Evolutionary conservation across 2,888 invertebrate genomes (phyloP).

Genomic region (Tetragonisca angustula): DNA sequence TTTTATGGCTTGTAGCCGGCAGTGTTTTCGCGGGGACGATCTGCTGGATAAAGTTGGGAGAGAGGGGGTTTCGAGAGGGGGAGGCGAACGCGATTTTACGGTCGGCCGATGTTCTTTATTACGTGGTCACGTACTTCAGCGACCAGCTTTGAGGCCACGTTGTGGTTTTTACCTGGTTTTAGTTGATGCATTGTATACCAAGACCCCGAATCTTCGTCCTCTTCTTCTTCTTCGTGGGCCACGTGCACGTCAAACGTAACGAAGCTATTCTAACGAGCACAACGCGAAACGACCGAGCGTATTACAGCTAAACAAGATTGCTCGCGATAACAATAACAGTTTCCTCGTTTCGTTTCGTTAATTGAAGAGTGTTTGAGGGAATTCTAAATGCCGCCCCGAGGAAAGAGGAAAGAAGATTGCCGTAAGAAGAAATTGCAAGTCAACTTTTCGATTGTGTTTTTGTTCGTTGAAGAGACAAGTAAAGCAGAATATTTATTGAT

Average conservation of each 20-base stretch:
- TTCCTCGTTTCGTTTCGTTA: no score
- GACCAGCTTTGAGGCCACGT: constrained; percentile 55
- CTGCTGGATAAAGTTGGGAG: constrained; percentile 49
- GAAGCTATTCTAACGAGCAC: background rate
- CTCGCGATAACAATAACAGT: no score
- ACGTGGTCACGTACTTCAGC: constrained; percentile 64
- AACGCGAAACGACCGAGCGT: background rate
- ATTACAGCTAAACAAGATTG: background rate
- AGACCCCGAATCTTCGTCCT: background rate
- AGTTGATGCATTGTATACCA: constrained; percentile 40
- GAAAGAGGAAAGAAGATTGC: no score
- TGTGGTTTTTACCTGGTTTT: constrained; percentile 46
- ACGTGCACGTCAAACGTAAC: background rate
- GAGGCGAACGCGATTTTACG: constrained; percentile 58
- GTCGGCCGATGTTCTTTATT: constrained; percentile 65
- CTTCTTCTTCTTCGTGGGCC: background rate
- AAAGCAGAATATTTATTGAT: no score
- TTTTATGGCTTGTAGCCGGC: constrained; percentile 28
- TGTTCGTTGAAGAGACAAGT: no score
- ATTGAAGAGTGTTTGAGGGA: no score
- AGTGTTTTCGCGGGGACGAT: constrained; percentile 32
- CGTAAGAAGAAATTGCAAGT: no score
- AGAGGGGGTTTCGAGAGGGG: no score
- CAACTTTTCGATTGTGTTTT: no score
- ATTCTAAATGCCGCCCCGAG: no score